phyloP scores from a whole-genome alignment of 2,113 vertebrate species.

The Empidonax traillii region DNA sequence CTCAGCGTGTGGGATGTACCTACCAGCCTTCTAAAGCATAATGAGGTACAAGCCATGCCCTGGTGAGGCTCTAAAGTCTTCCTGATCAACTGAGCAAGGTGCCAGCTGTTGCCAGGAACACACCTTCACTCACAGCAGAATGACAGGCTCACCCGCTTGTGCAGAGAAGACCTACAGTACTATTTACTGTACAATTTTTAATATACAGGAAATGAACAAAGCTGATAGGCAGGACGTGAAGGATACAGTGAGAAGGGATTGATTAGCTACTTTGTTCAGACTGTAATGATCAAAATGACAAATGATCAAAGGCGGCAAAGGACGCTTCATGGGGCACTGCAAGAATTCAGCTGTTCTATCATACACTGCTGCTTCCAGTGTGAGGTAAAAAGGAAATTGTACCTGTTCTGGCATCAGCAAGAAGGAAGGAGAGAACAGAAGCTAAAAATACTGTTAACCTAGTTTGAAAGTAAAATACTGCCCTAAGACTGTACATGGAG shows the following conservation, averaged over 20 bases:
- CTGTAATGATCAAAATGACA: conserved; percentile 41
- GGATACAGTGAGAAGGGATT: conserved; percentile 24
- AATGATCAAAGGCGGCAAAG: conserved; percentile 53
- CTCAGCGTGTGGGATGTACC: neutral
- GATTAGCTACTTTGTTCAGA: conserved; percentile 48
- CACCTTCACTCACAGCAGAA: neutral
- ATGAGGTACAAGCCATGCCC: neutral
- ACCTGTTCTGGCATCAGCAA: neutral
- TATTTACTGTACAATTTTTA: neutral
- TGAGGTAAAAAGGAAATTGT: neutral
- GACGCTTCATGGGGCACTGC: neutral
- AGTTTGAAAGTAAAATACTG: conserved; percentile 9
- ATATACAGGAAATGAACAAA: neutral
- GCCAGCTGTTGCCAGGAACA: neutral
- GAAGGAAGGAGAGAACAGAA: neutral
- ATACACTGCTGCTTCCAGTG: neutral
- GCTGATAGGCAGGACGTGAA: neutral
- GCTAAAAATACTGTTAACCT: conserved; percentile 19
- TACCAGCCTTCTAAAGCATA: neutral
- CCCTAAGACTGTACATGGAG: neutral
- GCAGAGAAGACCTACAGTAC: neutral
- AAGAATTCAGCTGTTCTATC: conserved; percentile 12
- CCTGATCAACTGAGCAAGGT: neutral
- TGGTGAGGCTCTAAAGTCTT: neutral
- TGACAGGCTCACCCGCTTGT: neutral